A percentile compares a stretch with the other conserved stretches of the same genome.
Evolutionary conservation across 2,113 vertebrate species (phyloP).

Genomic region (Tachuris rubrigastra): DNA sequence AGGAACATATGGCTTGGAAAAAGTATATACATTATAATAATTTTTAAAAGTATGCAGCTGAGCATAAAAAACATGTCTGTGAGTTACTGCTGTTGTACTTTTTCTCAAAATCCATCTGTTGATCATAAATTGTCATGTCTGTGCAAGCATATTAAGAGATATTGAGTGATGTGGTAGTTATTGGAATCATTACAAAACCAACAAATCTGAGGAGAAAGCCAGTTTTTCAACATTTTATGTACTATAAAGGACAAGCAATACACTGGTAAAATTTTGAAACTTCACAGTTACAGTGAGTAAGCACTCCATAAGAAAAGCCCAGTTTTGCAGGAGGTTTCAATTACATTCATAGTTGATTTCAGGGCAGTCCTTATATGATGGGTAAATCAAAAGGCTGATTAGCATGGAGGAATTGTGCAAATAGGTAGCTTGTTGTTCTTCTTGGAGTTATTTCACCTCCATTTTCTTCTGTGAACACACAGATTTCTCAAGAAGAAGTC

Average conservation of each 20-base stretch:
- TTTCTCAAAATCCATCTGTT: constrained; percentile 77
- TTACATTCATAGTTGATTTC: neutral
- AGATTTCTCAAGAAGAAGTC: neutral
- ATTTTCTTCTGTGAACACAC: neutral
- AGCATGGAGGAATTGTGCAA: neutral
- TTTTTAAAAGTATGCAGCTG: neutral
- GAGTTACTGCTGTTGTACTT: constrained; percentile 77
- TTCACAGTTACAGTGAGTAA: neutral
- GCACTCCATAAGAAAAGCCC: neutral
- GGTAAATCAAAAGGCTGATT: neutral
- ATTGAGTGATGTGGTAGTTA: constrained; percentile 64
- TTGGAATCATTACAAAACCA: constrained; percentile 63
- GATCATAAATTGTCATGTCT: constrained; percentile 57
- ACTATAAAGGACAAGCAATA: neutral
- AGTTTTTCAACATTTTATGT: constrained; percentile 50
- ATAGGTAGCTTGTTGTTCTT: neutral
- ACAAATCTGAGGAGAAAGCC: neutral
- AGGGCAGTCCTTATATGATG: neutral
- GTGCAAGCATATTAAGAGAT: constrained; percentile 71
- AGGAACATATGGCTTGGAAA: neutral
- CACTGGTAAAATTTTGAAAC: constrained; percentile 7
- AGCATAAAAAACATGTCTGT: constrained; percentile 59
- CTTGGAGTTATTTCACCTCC: neutral
- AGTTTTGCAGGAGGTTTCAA: constrained; percentile 8
- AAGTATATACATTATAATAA: neutral